Percentiles rank a stretch among this genome's conserved stretches.
Evolutionary conservation across 2,797 vertebrate genomes (phyloP).

Genomic region (Clarias fuscus): DNA sequence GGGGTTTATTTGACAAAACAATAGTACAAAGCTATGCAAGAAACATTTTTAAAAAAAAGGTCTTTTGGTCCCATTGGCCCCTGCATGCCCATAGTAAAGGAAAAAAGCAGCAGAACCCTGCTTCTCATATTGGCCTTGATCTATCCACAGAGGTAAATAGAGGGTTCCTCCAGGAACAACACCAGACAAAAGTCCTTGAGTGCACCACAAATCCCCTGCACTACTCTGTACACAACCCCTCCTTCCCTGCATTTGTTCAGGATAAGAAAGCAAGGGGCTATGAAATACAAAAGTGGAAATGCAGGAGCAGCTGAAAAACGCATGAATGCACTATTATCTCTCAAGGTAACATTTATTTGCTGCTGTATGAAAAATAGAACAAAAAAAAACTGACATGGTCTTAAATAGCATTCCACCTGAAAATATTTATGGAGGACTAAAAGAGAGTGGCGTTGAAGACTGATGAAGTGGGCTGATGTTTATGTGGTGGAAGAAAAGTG

Average conservation of each 20-base stretch:
- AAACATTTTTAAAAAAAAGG: slow-evolving; percentile 38
- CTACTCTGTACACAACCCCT: slow-evolving; percentile 47
- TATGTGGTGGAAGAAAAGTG: slow-evolving; percentile 36
- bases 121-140: slow-evolving; percentile 55
- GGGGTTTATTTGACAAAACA: slow-evolving; percentile 46
- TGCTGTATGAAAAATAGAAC: slow-evolving; percentile 35
- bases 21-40: slow-evolving; percentile 31
- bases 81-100: slow-evolving; percentile 39
- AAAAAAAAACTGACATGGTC: slow-evolving; percentile 45
- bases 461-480: slow-evolving; percentile 48
- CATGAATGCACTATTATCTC: slow-evolving; percentile 51
- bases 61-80: slow-evolving; percentile 47
- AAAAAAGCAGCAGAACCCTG: slow-evolving; percentile 50
- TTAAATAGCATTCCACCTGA: slow-evolving; percentile 55
- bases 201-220: slow-evolving; percentile 52
- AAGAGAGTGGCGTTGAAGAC: slow-evolving; percentile 41
- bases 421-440: slow-evolving; percentile 55
- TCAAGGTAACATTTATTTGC: slow-evolving; percentile 56
- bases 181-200: slow-evolving; percentile 60
- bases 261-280: slow-evolving; percentile 40
- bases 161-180: slow-evolving; percentile 53
- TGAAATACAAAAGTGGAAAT: slow-evolving; percentile 52
- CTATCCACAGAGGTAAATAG: slow-evolving; percentile 53
- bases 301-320: slow-evolving; percentile 48
- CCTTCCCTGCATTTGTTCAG: slow-evolving; percentile 48